These are phyloP conservation scores for Kryphioiulus occultus DNA, from an alignment of 2,888 invertebrate genomes.

Conservation along the genomic window DNA sequence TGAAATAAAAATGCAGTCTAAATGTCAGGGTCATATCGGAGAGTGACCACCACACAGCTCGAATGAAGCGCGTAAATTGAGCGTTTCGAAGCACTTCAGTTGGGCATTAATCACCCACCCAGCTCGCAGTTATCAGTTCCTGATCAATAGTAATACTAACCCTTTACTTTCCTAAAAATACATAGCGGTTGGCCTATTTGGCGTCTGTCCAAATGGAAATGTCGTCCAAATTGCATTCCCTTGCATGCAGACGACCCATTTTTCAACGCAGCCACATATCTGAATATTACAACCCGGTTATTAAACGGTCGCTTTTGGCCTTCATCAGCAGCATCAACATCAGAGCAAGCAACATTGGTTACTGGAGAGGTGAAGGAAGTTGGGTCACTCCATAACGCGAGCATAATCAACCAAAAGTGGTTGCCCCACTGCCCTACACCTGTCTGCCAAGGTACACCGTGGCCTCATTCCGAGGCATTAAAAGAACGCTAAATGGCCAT, in stretches of 20 bases:
- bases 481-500: not conserved
- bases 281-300: not conserved
- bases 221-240: conserved; percentile 31
- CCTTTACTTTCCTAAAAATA: conserved; percentile 29
- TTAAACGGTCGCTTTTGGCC: not conserved
- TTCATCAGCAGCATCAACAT: not conserved
- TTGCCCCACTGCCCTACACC: conserved; percentile 35
- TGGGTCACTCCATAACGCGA: not conserved
- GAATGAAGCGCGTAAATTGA: not conserved
- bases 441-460: not conserved
- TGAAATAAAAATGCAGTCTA: not conserved
- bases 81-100: not conserved
- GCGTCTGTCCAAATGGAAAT: conserved; percentile 7
- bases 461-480: conserved; percentile 2
- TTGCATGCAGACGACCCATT: conserved; percentile 22
- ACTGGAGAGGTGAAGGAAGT: not conserved
- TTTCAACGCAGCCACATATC: not conserved
- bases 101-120: not conserved
- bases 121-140: not conserved
- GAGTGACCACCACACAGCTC: not conserved
- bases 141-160: conserved; percentile 28
- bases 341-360: not conserved
- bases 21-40: not conserved
- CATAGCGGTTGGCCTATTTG: conserved; percentile 24
- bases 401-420: not conserved